These are phyloP conservation scores for Drosophila jambulina DNA, from an alignment of 1,140 invertebrate species.

Conservation along the genomic window DNA sequence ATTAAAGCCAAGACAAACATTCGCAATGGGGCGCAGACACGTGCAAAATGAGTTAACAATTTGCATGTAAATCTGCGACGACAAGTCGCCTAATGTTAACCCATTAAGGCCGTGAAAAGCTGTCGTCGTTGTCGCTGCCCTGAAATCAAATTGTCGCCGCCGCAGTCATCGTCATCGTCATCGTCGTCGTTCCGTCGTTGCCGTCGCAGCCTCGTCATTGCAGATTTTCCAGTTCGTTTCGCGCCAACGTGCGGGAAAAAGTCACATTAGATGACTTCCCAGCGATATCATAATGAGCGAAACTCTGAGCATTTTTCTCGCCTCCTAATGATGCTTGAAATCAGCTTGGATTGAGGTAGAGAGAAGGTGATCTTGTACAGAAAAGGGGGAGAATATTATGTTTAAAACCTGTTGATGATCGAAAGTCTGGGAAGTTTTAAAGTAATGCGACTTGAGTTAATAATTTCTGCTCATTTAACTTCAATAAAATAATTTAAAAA, in stretches of 20 bases:
- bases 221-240: slow-evolving; percentile 65
- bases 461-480: neutral
- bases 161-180: slow-evolving; percentile 14
- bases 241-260: slow-evolving; percentile 35
- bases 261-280: slow-evolving; percentile 71
- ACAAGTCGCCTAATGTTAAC: slow-evolving; percentile 71
- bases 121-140: slow-evolving; percentile 23
- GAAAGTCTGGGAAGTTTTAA: neutral
- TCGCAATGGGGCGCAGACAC: slow-evolving; percentile 43
- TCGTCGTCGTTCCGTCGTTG: slow-evolving; percentile 11
- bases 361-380: neutral
- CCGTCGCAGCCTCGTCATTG: slow-evolving; percentile 49
- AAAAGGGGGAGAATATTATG: neutral
- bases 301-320: slow-evolving; percentile 33
- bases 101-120: slow-evolving; percentile 64
- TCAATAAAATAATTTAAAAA: neutral
- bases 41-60: slow-evolving; percentile 59
- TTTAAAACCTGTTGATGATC: slow-evolving; percentile 20
- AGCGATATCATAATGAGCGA: slow-evolving; percentile 60
- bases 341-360: neutral
- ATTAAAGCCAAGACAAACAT: slow-evolving; percentile 44
- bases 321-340: slow-evolving; percentile 41
- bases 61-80: slow-evolving; percentile 49
- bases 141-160: slow-evolving; percentile 67
- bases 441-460: neutral